Evolutionary conservation across 2,113 vertebrate species (phyloP).

Genomic region (Saguinus imperator): DNA sequence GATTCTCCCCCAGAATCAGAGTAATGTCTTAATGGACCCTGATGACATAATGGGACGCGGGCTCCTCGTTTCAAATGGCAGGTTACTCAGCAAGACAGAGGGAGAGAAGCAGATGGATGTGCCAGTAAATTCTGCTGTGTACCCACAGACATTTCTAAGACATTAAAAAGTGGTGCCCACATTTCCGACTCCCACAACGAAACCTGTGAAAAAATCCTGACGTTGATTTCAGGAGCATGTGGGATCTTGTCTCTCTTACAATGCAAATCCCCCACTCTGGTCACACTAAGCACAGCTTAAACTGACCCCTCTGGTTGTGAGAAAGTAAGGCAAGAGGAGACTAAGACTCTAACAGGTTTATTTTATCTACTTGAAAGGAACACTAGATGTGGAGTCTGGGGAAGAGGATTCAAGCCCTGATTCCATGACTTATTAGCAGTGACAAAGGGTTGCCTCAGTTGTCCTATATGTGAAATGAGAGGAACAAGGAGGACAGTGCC

Average conservation of each 20-base stretch:
- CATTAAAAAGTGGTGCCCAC: constrained; percentile 14
- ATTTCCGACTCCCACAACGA: constrained; percentile 15
- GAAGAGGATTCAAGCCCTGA: not conserved
- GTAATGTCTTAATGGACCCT: not conserved
- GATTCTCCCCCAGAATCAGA: not conserved
- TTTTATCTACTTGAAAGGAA: not conserved
- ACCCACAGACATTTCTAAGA: constrained; percentile 38
- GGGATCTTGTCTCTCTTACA: not conserved
- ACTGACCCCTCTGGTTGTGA: not conserved
- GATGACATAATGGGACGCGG: fast-evolving
- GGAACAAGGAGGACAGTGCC: not conserved
- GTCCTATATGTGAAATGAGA: not conserved
- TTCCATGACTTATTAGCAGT: not conserved
- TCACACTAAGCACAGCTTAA: not conserved
- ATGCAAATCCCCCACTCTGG: fast-evolving
- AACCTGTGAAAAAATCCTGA: not conserved
- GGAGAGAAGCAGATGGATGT: constrained; percentile 34
- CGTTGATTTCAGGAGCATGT: not conserved
- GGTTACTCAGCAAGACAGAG: constrained; percentile 27
- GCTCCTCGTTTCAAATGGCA: not conserved
- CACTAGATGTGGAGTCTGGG: not conserved
- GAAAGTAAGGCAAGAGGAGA: not conserved
- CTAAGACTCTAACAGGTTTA: not conserved
- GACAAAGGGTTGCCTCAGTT: not conserved
- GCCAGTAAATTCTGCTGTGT: constrained; percentile 30